These are phyloP conservation scores for Malurus splendens DNA, from an alignment of 2,797 vertebrate genomes.

Conservation along the genomic window DNA sequence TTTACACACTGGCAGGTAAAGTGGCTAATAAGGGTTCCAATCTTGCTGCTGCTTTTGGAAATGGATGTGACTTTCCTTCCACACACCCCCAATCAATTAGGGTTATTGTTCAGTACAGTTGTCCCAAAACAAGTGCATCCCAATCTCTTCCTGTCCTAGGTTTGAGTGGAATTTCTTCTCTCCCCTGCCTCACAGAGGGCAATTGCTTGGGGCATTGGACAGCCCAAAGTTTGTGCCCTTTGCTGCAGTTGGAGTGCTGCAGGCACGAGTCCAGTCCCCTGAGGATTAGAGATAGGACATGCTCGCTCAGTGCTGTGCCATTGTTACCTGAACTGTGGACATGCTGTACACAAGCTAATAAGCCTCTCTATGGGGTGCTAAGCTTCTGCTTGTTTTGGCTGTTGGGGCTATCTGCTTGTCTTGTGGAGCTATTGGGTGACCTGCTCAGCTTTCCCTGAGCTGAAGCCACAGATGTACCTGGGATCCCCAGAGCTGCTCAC, in stretches of 20 bases:
- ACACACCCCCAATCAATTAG: not conserved
- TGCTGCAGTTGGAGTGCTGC: not conserved
- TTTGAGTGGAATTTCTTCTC: not conserved
- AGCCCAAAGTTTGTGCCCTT: not conserved
- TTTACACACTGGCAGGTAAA: conserved; percentile 78
- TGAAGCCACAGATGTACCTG: not conserved
- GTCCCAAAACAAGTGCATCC: not conserved
- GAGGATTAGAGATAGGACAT: not conserved
- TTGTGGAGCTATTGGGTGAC: not conserved
- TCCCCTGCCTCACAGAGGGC: not conserved
- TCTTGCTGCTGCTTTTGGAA: not conserved
- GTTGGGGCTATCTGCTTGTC: not conserved
- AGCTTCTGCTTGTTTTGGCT: not conserved
- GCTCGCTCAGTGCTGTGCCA: not conserved
- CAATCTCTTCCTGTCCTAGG: not conserved
- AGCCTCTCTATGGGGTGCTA: not conserved
- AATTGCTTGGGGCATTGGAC: rapidly evolving
- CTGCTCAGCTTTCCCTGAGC: not conserved
- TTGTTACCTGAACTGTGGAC: not conserved
- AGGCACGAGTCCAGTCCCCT: rapidly evolving
- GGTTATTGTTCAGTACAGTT: not conserved
- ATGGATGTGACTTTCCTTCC: not conserved
- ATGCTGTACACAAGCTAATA: not conserved
- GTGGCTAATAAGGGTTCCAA: not conserved
- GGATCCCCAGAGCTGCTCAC: not conserved